Conservation (phyloP, 2,113 vertebrate species). For the Platichthys stellatus region DNA sequence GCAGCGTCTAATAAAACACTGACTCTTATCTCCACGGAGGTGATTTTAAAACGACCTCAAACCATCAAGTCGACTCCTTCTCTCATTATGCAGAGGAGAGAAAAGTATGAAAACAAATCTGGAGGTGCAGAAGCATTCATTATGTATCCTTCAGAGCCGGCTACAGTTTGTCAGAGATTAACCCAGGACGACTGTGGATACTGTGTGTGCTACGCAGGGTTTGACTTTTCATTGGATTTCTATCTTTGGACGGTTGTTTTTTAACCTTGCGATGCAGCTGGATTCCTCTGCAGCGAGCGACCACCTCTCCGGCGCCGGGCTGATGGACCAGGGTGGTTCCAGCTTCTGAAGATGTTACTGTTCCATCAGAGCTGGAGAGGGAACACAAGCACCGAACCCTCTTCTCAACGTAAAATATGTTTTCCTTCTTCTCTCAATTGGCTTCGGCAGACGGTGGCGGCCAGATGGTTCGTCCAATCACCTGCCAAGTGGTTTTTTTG, state of each 20-base stretch:
- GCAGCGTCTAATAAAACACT: conserved; percentile 1
- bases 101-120: neutral
- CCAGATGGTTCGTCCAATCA: neutral
- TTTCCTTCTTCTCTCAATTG: neutral
- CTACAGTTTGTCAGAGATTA: neutral
- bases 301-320: neutral
- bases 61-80: neutral
- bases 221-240: neutral
- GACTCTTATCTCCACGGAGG: conserved; percentile 7
- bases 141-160: neutral
- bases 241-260: neutral
- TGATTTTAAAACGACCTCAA: conserved; percentile 16
- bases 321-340: no score
- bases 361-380: neutral
- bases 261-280: neutral
- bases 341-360: neutral
- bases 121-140: neutral
- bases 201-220: neutral
- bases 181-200: neutral
- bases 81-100: conserved; percentile 1
- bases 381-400: neutral
- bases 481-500: neutral
- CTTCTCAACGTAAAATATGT: neutral
- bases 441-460: neutral
- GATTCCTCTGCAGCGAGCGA: neutral